Percentiles rank a stretch among this genome's conserved stretches.
These are phyloP conservation scores for Lemur catta DNA, from an alignment of 2,797 vertebrate genomes.

Conservation along the genomic window DNA sequence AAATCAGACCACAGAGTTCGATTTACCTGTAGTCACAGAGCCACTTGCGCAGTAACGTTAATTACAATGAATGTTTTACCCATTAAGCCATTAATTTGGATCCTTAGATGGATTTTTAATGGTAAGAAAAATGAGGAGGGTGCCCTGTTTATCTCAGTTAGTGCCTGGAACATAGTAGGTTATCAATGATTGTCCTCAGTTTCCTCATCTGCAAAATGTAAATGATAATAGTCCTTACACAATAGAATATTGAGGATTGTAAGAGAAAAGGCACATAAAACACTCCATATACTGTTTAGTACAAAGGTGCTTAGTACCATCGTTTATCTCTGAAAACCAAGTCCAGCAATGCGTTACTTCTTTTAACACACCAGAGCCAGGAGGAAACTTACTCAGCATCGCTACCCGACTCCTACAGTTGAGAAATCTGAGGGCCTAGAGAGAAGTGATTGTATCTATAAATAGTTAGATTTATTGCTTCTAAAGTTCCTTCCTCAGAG, in stretches of 20 bases:
- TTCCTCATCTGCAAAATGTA: slow-evolving; percentile 2
- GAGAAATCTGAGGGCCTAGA: not conserved
- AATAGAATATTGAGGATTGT: not conserved
- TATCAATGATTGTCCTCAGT: not conserved
- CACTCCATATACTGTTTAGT: not conserved
- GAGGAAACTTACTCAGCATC: not conserved
- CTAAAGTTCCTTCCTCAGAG: slow-evolving; percentile 15
- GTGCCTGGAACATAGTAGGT: not conserved
- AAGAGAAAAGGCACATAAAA: not conserved
- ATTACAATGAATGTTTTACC: not conserved
- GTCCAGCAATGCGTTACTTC: not conserved
- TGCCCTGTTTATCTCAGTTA: not conserved
- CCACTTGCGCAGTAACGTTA: not conserved
- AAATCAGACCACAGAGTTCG: not conserved
- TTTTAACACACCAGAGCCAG: not conserved
- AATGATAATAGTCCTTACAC: not conserved
- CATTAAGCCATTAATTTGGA: not conserved
- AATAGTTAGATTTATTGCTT: not conserved
- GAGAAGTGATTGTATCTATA: not conserved
- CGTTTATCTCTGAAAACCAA: not conserved
- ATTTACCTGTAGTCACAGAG: slow-evolving; percentile 14
- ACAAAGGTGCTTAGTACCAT: not conserved
- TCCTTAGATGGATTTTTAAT: slow-evolving; percentile 3
- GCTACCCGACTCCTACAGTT: not conserved
- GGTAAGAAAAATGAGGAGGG: not conserved